Evolutionary conservation across 2,888 invertebrate species (phyloP).

Genomic region (Chloromyia formosa): DNA sequence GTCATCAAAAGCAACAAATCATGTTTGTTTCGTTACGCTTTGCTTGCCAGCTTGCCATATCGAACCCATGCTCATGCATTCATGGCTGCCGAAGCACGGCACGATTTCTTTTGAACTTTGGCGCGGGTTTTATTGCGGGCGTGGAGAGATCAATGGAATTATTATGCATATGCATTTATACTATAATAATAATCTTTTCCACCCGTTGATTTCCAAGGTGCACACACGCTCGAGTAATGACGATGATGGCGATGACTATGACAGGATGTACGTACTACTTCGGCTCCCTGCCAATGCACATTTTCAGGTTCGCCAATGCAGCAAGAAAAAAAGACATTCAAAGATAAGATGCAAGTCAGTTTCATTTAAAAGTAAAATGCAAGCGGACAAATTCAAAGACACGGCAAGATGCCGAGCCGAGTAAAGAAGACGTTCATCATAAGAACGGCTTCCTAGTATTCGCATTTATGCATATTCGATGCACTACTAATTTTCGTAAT

Average conservation of each 20-base stretch:
- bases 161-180: neutral
- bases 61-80: neutral
- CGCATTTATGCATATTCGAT: too few species aligned
- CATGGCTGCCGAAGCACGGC: conserved; percentile 25
- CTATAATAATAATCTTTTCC: neutral
- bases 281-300: too few species aligned
- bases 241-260: neutral
- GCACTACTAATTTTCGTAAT: too few species aligned
- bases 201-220: neutral
- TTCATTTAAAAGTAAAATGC: too few species aligned
- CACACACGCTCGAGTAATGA: neutral
- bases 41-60: neutral
- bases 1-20: conserved; percentile 36
- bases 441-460: too few species aligned
- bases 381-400: too few species aligned
- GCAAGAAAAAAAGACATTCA: too few species aligned
- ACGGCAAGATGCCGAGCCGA: too few species aligned
- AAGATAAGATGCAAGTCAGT: too few species aligned
- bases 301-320: too few species aligned
- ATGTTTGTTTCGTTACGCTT: conserved; percentile 19
- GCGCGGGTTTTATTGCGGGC: conserved; percentile 19
- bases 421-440: too few species aligned
- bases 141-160: neutral
- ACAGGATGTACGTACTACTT: neutral
- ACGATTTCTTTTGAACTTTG: conserved; percentile 29